Conservation (phyloP, 2,797 vertebrate genomes). For the Rhynchotus rufescens region DNA sequence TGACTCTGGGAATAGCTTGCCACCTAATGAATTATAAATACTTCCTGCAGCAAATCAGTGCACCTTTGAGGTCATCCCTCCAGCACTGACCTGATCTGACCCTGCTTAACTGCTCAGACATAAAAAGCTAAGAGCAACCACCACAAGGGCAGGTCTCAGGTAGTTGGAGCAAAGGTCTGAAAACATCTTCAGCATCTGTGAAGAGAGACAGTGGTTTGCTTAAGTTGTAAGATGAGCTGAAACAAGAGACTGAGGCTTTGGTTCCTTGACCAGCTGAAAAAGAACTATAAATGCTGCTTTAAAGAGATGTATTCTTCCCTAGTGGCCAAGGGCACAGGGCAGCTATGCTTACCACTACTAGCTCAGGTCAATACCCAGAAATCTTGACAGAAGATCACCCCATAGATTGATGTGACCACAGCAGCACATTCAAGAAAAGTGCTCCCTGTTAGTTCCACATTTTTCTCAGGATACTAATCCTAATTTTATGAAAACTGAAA, state of each 20-base stretch:
- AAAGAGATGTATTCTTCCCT: not conserved
- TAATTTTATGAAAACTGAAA: not conserved
- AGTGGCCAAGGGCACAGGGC: not conserved
- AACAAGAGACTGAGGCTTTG: not conserved
- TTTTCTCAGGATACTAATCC: not conserved
- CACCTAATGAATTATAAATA: not conserved
- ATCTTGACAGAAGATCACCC: not conserved
- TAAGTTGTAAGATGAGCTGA: not conserved
- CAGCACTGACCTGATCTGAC: not conserved
- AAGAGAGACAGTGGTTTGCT: accelerated
- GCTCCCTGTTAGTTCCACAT: not conserved
- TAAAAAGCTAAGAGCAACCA: not conserved
- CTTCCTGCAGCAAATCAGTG: not conserved
- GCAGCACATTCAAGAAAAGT: not conserved
- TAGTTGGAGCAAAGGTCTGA: not conserved
- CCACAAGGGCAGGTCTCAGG: not conserved
- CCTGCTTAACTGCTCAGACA: not conserved
- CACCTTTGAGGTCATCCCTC: not conserved
- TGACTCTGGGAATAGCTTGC: not conserved
- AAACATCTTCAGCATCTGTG: not conserved
- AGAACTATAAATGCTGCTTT: not conserved
- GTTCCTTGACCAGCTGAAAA: not conserved
- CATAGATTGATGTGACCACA: not conserved
- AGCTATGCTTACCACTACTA: not conserved
- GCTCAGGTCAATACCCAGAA: not conserved